phyloP scores from a whole-genome alignment of 2,888 invertebrate genomes.

The Cremastinae sp. region DNA sequence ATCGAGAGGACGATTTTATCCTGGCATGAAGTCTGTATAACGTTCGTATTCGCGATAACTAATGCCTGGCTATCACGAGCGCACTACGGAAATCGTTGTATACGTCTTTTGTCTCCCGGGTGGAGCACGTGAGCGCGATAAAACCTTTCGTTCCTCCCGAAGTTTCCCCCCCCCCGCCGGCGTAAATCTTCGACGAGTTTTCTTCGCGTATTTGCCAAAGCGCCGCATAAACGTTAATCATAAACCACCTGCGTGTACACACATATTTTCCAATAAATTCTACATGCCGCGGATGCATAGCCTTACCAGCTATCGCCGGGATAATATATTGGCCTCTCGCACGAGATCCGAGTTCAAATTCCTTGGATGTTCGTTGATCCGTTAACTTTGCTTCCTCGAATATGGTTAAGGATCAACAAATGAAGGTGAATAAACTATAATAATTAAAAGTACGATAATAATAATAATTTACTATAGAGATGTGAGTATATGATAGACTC shows the following conservation, averaged over 20 bases:
- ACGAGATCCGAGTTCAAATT: too few species aligned
- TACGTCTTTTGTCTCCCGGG: slow-evolving; percentile 31
- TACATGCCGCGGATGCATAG: background rate
- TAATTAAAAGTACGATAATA: too few species aligned
- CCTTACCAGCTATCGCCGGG: background rate
- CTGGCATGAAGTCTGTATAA: slow-evolving; percentile 46
- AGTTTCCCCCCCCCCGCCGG: slow-evolving; percentile 36
- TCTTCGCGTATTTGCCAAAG: slow-evolving; percentile 39
- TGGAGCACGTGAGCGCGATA: slow-evolving; percentile 28
- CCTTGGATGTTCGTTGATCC: too few species aligned
- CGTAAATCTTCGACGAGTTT: slow-evolving; percentile 51
- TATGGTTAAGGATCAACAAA: too few species aligned
- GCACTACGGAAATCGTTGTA: slow-evolving; percentile 20
- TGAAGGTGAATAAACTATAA: too few species aligned
- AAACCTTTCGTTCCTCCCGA: slow-evolving; percentile 39
- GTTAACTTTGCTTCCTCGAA: too few species aligned
- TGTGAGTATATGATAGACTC: too few species aligned
- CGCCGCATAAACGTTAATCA: slow-evolving; percentile 36
- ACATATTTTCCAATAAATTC: slow-evolving; percentile 19
- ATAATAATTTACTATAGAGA: too few species aligned
- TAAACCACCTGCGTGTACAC: slow-evolving; percentile 1
- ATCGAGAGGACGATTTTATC: slow-evolving; percentile 47
- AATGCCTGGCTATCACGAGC: slow-evolving; percentile 64
- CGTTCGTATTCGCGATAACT: slow-evolving; percentile 62
- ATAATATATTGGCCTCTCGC: slow-evolving; percentile 3